Evolutionary conservation across 53 echinoderm and acorn worm species (phyloP).

Genomic region (Paelopatides confundens): DNA sequence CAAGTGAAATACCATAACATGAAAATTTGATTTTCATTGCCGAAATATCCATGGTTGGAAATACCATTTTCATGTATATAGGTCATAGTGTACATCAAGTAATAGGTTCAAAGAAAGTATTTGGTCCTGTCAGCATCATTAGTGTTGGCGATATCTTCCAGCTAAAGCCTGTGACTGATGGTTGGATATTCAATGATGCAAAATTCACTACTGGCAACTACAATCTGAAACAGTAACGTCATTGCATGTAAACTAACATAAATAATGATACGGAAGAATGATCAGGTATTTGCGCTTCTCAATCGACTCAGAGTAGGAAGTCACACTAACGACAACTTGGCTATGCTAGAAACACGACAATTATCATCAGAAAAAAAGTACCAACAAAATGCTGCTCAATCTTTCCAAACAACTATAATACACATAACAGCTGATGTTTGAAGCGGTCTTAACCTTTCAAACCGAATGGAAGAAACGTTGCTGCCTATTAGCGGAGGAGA

Average conservation of each 20-base stretch:
- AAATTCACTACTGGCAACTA: slow-evolving; percentile 22
- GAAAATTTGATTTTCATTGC: slow-evolving; percentile 51
- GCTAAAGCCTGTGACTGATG: slow-evolving; percentile 56
- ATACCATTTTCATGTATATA: background rate
- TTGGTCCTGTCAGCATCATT: slow-evolving; percentile 25
- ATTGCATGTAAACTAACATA: background rate
- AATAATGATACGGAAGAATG: slow-evolving; percentile 39
- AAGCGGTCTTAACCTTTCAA: too few relatives aligned
- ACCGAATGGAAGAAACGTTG: too few relatives aligned
- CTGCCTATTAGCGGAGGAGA: too few relatives aligned
- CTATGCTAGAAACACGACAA: slow-evolving; percentile 3
- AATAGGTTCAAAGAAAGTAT: background rate
- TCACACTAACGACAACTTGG: background rate
- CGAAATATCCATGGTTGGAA: slow-evolving; percentile 57
- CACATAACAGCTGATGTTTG: too few relatives aligned
- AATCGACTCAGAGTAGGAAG: slow-evolving; percentile 35
- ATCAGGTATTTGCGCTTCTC: slow-evolving; percentile 5
- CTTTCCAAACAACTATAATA: too few relatives aligned
- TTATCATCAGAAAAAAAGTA: too few relatives aligned
- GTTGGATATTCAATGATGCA: slow-evolving; percentile 39
- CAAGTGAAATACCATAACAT: too few relatives aligned
- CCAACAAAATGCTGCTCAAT: too few relatives aligned
- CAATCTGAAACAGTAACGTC: background rate
- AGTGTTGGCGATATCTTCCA: slow-evolving; percentile 44
- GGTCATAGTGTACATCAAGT: background rate